Base-by-base conservation (phyloP, 1,140 invertebrate species). In the Lucilia cuprina region DNA sequence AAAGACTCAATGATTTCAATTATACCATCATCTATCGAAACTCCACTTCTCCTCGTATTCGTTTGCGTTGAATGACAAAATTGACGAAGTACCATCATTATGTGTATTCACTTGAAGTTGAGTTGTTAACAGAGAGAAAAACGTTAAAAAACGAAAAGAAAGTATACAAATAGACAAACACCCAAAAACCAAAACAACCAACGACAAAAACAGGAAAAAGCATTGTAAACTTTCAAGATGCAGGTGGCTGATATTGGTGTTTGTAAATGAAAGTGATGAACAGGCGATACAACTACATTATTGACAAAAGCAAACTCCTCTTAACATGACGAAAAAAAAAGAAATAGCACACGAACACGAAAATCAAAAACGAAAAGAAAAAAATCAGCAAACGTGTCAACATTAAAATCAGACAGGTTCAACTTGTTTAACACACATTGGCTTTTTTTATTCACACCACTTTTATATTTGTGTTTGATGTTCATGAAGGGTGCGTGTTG, bases 81-180 rank as follows among this genome's bases (percentile, higher is more conserved):
- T 70, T 70, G 65, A 70, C 65, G 65, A 70, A 70, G 65, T 70
- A n/a, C 65, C n/a, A n/a, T 70, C 65, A 70, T 70, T 70, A 70
- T 70, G 65, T 70, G 65, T 70, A 70, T 70, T 70, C 65, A 70
- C 65, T 70, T 25, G 65, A 70, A 70, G 65, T 70, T 30, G 65
- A 70, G 21, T 70, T 70, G 65, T 21, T 21, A 70, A 70, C 65
- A 70, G 14, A 70, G n/a, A 70, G 25, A 21, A 21, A 21, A 55
- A n/a, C 55, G n/a, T n/a, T 14, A 17, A 60, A n/a, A 60, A 60
- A 17, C 14, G 55, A 60, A 60, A 60, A 60, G 55, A 60, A n/a
- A 60, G 55, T 7, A 60, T 12, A n/a, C n/a, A 60, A 60, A 60
- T 2, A 17, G n/a, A 60, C 14, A 60, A 60, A 60, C 50, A 60